phyloP scores from a whole-genome alignment of 2,797 vertebrate genomes.

The Hipposideros larvatus region DNA sequence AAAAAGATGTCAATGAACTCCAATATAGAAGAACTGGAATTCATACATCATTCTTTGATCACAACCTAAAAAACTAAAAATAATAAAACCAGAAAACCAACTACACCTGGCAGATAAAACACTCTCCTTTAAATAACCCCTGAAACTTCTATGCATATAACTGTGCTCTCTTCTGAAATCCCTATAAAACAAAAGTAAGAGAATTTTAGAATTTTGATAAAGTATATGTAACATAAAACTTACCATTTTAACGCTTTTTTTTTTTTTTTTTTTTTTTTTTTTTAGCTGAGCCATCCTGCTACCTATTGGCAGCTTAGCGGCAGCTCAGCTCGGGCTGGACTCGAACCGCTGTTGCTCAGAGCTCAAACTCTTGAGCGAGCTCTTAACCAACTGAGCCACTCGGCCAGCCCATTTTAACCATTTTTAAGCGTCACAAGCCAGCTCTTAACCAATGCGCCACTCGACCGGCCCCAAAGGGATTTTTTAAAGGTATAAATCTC shows the following conservation, averaged over 20 bases:
- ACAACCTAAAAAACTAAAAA: background rate
- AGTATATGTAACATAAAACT: background rate
- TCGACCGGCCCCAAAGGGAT: too few relatives aligned
- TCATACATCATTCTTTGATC: background rate
- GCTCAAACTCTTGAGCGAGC: too few relatives aligned
- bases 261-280: too few relatives aligned
- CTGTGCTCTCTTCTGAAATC: background rate
- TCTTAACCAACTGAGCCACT: too few relatives aligned
- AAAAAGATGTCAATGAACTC: background rate
- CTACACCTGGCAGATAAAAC: background rate
- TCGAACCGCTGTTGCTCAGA: too few relatives aligned
- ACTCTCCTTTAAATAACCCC: background rate
- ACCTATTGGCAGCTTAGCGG: too few relatives aligned
- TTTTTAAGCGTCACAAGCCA: too few relatives aligned
- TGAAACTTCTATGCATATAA: background rate
- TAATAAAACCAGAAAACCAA: background rate
- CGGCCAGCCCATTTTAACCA: too few relatives aligned
- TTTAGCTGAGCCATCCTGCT: too few relatives aligned
- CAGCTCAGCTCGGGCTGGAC: too few relatives aligned
- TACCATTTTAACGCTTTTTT: background rate
- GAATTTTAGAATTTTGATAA: background rate
- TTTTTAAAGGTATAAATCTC: background rate
- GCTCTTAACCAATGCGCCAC: too few relatives aligned
- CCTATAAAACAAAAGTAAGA: background rate
- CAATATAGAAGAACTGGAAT: background rate